phyloP scores from a whole-genome alignment of 1,140 invertebrate species.

The Cotesia chilonis region DNA sequence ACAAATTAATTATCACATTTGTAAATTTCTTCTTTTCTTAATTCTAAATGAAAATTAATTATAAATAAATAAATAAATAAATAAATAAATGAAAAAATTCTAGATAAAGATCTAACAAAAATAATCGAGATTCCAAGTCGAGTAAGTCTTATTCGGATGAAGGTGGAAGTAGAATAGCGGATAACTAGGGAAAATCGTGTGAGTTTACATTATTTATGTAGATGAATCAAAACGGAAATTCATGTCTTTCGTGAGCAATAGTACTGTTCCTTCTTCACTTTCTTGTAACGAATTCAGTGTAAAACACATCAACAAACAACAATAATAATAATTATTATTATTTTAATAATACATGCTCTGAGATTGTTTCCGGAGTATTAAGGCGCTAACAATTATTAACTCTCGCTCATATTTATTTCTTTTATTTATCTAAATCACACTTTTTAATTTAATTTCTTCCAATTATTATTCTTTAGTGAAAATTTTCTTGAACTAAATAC shows the following conservation, averaged over 20 bases:
- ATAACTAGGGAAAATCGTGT: neutral
- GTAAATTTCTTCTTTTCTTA: no score
- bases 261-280: constrained; percentile 1
- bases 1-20: no score
- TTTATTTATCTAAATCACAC: neutral
- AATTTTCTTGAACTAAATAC: no score
- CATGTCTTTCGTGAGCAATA: constrained; percentile 5
- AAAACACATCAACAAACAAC: neutral
- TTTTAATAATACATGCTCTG: neutral
- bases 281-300: neutral
- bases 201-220: neutral
- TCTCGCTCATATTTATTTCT: neutral
- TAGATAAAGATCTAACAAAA: no score
- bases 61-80: no score
- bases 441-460: neutral
- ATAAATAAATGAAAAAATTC: no score
- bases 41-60: no score
- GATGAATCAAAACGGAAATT: constrained; percentile 11
- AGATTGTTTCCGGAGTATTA: neutral
- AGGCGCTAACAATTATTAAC: neutral
- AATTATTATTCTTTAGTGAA: no score
- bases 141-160: neutral
- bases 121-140: no score
- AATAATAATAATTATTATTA: no score
- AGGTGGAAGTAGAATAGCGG: neutral